These are phyloP conservation scores for Thalassaphorura encarpata DNA, from an alignment of 1,140 invertebrate species.

Conservation along the genomic window DNA sequence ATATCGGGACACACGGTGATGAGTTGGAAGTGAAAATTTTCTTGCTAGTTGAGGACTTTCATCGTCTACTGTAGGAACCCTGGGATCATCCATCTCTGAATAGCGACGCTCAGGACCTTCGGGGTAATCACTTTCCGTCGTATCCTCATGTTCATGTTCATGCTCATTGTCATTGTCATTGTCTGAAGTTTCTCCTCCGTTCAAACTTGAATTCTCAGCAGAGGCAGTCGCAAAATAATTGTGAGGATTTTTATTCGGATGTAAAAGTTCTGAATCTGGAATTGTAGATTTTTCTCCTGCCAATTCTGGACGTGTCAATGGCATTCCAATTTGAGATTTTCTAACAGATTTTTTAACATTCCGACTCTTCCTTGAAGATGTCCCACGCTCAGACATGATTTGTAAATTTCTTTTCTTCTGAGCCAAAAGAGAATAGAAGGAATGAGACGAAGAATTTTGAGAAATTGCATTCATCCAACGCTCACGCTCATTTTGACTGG, in stretches of 20 bases:
- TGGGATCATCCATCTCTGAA: too few species aligned
- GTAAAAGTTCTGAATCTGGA: background rate
- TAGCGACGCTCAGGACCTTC: too few species aligned
- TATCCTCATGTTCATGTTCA: too few species aligned
- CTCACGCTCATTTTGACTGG: conserved; percentile 3
- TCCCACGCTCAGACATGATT: background rate
- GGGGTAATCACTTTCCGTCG: too few species aligned
- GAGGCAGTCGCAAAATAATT: conserved; percentile 13
- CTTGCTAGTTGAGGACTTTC: too few species aligned
- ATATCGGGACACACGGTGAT: background rate
- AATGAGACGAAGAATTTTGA: conserved; percentile 21
- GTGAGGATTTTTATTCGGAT: conserved; percentile 19
- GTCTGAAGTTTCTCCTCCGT: background rate
- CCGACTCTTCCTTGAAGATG: background rate
- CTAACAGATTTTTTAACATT: conserved; percentile 1
- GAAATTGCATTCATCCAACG: conserved; percentile 21
- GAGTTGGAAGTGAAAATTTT: too few species aligned
- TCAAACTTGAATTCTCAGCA: background rate
- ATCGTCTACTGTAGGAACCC: too few species aligned
- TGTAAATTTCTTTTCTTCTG: conserved; percentile 12
- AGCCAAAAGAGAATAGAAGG: conserved; percentile 18
- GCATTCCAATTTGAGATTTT: conserved; percentile 27
- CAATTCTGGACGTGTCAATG: conserved; percentile 6
- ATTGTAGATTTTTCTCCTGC: background rate
- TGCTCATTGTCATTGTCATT: background rate